These are phyloP conservation scores for Lycaena phlaeas DNA, from an alignment of 2,888 invertebrate species.

Conservation along the genomic window DNA sequence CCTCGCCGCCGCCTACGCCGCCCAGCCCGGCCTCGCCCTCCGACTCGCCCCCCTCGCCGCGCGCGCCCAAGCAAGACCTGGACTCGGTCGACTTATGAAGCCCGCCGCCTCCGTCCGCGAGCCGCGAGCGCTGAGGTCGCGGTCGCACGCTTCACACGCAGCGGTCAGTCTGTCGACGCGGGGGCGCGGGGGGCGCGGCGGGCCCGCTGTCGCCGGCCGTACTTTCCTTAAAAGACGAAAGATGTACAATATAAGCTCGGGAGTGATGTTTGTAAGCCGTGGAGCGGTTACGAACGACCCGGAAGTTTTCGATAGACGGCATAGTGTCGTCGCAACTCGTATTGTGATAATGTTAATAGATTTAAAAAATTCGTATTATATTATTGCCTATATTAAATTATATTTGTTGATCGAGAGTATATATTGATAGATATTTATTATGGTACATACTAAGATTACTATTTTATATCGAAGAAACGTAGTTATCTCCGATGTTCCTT, in stretches of 20 bases:
- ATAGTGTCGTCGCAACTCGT: constrained; percentile 48
- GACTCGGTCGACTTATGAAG: constrained; percentile 80
- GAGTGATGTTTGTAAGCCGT: constrained; percentile 34
- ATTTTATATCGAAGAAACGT: constrained; percentile 42
- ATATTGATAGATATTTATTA: constrained; percentile 65
- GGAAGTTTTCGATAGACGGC: constrained; percentile 40
- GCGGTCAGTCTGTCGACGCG: background rate
- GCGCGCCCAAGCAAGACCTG: constrained; percentile 81
- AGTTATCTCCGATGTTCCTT: constrained; percentile 37
- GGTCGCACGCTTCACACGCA: background rate
- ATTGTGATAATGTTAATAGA: constrained; percentile 59
- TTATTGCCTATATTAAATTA: constrained; percentile 59
- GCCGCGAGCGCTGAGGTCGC: constrained; percentile 4
- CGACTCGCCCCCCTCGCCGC: constrained; percentile 43
- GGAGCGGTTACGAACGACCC: constrained; percentile 33
- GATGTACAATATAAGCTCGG: constrained; percentile 31
- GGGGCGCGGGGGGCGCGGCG: background rate
- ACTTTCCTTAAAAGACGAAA: constrained; percentile 28
- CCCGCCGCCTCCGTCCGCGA: constrained; percentile 9
- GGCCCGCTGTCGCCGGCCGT: constrained; percentile 20
- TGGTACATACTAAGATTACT: constrained; percentile 47
- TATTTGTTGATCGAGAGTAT: constrained; percentile 63
- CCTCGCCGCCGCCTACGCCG: constrained; percentile 78
- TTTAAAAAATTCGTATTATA: constrained; percentile 49
- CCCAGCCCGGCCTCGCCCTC: constrained; percentile 25